Conservation (phyloP, 2,888 invertebrate genomes). For the Omphaloscelis lunosa region DNA sequence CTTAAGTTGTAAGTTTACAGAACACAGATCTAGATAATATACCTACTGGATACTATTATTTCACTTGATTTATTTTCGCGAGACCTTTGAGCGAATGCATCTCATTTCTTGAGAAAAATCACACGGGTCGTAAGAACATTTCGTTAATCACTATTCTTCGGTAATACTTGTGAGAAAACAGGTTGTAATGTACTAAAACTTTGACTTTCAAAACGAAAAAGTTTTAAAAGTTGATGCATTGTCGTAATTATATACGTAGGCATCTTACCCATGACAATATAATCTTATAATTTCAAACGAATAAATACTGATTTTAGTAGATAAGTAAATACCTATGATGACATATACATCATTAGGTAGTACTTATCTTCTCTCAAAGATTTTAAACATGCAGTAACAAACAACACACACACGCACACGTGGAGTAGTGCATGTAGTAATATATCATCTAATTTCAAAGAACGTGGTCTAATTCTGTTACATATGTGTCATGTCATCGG, state of each 20-base stretch:
- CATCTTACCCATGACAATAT: not conserved
- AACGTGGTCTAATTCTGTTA: conserved; percentile 75
- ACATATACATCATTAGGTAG: not conserved
- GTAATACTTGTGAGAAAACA: conserved; percentile 56
- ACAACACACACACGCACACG: not conserved
- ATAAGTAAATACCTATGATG: not conserved
- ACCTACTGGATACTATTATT: conserved; percentile 13
- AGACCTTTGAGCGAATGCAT: conserved; percentile 32
- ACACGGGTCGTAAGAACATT: conserved; percentile 56
- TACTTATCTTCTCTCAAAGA: not conserved
- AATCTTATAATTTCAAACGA: not conserved
- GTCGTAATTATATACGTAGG: not conserved
- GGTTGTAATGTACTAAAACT: conserved; percentile 17
- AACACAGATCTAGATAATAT: conserved; percentile 9
- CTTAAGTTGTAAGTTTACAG: not conserved
- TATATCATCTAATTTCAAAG: conserved; percentile 56
- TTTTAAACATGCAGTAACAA: not conserved
- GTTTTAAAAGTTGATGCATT: not conserved
- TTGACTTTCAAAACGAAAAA: conserved; percentile 2
- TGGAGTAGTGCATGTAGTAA: not conserved
- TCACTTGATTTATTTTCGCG: conserved; percentile 36
- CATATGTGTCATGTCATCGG: conserved; percentile 66
- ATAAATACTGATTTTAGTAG: not conserved
- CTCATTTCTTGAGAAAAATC: conserved; percentile 60
- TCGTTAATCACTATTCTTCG: conserved; percentile 50